A percentile compares a stretch with the other conserved stretches of the same genome.
Conservation (phyloP, 1,140 invertebrate species). For the Papilio aristodemus region DNA sequence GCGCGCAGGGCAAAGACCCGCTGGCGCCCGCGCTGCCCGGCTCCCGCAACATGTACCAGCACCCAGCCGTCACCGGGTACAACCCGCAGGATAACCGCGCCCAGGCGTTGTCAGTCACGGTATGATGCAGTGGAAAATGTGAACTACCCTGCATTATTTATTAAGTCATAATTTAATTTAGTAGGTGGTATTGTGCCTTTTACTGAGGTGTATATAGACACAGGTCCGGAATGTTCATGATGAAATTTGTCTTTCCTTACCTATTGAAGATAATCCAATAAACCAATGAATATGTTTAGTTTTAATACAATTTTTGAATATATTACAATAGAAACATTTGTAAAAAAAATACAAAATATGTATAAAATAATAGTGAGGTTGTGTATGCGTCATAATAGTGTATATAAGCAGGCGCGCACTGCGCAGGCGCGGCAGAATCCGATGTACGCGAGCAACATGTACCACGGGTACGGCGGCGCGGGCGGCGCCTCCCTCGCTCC, state of each 20-base stretch:
- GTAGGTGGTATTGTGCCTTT: no score
- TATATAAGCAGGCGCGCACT: conserved; percentile 34
- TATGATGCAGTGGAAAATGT: conserved; percentile 36
- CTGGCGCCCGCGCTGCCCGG: conserved; percentile 66
- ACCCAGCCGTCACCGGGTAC: conserved; percentile 71
- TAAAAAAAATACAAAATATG: background rate
- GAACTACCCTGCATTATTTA: background rate
- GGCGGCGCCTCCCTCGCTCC: conserved; percentile 62
- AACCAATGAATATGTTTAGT: no score
- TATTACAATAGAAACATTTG: no score
- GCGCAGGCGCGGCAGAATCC: conserved; percentile 69
- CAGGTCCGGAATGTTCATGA: no score
- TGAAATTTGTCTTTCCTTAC: no score
- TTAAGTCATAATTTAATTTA: no score
- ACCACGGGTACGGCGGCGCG: conserved; percentile 70
- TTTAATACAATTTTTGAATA: no score
- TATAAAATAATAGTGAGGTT: background rate
- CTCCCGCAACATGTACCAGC: conserved; percentile 69
- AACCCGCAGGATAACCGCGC: conserved; percentile 67
- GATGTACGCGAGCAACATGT: conserved; percentile 74
- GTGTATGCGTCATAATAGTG: conserved; percentile 34
- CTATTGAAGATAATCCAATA: no score
- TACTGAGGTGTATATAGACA: no score
- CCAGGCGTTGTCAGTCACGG: conserved; percentile 66
- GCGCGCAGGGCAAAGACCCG: conserved; percentile 72